These are phyloP conservation scores for rat (Rattus norvegicus) DNA, from an alignment of 2,113 vertebrate species.

Conservation along the genomic window GRCr8 NC_086019.1:82838501-82839000, in stretches of 20 bases:
- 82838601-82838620: neutral
- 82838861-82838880: neutral
- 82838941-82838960: neutral
- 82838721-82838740: neutral
- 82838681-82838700: neutral
- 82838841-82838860: neutral
- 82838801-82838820: neutral
- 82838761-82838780: neutral
- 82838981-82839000: neutral
- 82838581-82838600: neutral
- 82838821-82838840: neutral
- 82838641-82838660: neutral
- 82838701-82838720: neutral
- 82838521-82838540: neutral
- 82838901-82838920: neutral
- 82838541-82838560: neutral
- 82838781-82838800: neutral
- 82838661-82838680: neutral
- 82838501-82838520: neutral
- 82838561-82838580: neutral
- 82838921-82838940: neutral
- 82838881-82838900: neutral
- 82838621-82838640: neutral
- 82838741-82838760: too few relatives aligned
- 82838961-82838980: neutral